Percentiles rank a stretch among this genome's conserved stretches.
Evolutionary conservation across 2,797 vertebrate genomes (phyloP).

Genomic region (Dipus sagitta): DNA sequence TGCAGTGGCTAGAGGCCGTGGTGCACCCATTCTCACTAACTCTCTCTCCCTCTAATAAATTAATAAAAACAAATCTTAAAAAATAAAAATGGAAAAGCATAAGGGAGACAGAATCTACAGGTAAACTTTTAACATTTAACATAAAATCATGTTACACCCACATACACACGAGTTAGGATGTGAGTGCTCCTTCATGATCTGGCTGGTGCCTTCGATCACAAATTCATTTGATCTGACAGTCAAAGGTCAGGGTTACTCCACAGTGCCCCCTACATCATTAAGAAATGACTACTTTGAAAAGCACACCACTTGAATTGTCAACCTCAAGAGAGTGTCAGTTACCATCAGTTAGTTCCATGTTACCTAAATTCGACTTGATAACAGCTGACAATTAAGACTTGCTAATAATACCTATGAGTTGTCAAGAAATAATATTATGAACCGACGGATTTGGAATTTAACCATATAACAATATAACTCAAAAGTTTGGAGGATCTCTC

Average conservation of each 20-base stretch:
- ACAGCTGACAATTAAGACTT: conserved; percentile 51
- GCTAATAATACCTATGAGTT: not conserved
- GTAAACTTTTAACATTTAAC: conserved; percentile 22
- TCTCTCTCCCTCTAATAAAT: too few relatives aligned
- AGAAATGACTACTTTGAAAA: conserved; percentile 42
- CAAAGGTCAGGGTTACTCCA: conserved; percentile 49
- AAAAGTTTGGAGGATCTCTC: conserved; percentile 46
- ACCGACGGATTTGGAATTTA: conserved; percentile 13
- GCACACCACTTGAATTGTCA: conserved; percentile 49
- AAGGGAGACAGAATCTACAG: not conserved
- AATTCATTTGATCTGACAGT: conserved; percentile 46
- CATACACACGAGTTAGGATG: conserved; percentile 11
- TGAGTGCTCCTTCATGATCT: conserved; percentile 2
- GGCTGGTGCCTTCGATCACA: conserved; percentile 63
- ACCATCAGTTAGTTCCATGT: conserved; percentile 28
- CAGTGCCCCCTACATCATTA: conserved; percentile 75
- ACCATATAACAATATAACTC: conserved; percentile 14
- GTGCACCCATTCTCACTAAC: too few relatives aligned
- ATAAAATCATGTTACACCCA: conserved; percentile 34
- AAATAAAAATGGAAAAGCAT: not conserved
- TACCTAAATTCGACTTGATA: conserved; percentile 37
- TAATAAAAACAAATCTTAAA: too few relatives aligned
- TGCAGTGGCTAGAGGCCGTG: too few relatives aligned
- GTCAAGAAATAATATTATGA: conserved; percentile 4
- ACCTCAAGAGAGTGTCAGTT: conserved; percentile 41